A percentile compares a stretch with the other conserved stretches of the same genome.
These are phyloP conservation scores for Ovis canadensis DNA, from an alignment of 2,113 vertebrate species.

Conservation along the genomic window DNA sequence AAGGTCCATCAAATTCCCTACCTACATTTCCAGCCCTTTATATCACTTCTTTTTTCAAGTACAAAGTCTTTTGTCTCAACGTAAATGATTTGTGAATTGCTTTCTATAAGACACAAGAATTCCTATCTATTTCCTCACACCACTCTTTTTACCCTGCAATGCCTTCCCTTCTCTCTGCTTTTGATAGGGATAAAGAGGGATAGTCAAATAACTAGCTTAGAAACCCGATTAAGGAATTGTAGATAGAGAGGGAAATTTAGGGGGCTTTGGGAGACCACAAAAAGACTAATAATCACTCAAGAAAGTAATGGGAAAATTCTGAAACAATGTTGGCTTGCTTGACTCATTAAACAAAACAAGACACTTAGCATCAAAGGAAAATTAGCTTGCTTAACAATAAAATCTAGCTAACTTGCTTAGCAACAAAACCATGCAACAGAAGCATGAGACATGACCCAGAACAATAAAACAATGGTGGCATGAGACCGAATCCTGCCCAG, in stretches of 20 bases:
- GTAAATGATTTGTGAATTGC: not conserved
- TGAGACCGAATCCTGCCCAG: not conserved
- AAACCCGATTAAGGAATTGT: not conserved
- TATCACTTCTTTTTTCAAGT: conserved; percentile 23
- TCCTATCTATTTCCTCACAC: not conserved
- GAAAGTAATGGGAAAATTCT: not conserved
- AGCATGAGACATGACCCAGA: not conserved
- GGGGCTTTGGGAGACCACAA: not conserved
- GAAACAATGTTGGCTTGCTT: not conserved
- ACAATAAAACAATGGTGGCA: not conserved
- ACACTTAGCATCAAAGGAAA: not conserved
- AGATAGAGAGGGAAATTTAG: not conserved
- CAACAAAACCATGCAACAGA: not conserved
- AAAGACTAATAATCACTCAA: not conserved
- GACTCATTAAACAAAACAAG: not conserved
- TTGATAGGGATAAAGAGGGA: not conserved
- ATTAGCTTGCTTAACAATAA: not conserved
- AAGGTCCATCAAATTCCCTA: not conserved
- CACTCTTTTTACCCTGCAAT: not conserved
- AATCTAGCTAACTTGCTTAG: not conserved
- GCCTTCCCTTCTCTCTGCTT: not conserved
- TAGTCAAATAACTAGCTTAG: not conserved
- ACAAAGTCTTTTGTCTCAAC: not conserved
- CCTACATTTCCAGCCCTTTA: conserved; percentile 18
- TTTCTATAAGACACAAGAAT: not conserved